Base-by-base conservation (phyloP, 2,113 vertebrate species). In the Engraulis encrasicolus region DNA sequence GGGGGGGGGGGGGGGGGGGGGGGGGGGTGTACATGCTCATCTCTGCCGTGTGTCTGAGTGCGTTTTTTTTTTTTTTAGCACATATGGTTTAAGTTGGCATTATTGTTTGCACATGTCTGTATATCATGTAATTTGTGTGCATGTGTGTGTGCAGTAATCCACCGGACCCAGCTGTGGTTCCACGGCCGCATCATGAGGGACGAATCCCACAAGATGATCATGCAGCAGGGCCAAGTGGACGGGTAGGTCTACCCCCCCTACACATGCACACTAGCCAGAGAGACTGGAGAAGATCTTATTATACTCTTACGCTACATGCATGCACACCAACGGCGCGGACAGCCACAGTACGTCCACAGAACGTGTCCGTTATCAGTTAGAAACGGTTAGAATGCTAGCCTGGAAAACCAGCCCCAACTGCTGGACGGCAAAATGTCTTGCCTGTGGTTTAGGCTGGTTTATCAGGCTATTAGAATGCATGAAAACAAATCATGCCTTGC, bases 151-250 rank as follows among this genome's bases (percentile, higher is more conserved):
- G 1, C 88, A 99, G 98, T 98, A 88, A 99, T 99, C 87, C 98
- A 99, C 87, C 96, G 96, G 90, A 97, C 97, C 34, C 98, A 99
- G 91, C 94, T 98, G 88, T 99, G 98, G 98, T 99, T 99, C 90
- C 97, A 99, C 0, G 98, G 98, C 82, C 95, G 97, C 84, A 99
- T 99, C 91, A 96, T 97, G 84, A 94, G 98, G 92, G 98, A 99
- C 90, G 98, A 99, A 81, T 98, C 98, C 0, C 98, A 99, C 92
- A 94, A 96, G 66, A 97, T 99, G 87, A 96, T 99, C 87, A 97
- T 96, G 78, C 97, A 99, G 86, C 98, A 99, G 90, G 98, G 98
- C 81, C 97, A 98, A 86, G 98, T 99, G 87, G 98, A 99, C 6
- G 98, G 98, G 98, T 99, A 93, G n/a, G n/a, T n/a, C 40, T 45